Evolutionary conservation across 2,113 vertebrate species (phyloP).

Genomic region (Acrocephalus arundinaceus): DNA sequence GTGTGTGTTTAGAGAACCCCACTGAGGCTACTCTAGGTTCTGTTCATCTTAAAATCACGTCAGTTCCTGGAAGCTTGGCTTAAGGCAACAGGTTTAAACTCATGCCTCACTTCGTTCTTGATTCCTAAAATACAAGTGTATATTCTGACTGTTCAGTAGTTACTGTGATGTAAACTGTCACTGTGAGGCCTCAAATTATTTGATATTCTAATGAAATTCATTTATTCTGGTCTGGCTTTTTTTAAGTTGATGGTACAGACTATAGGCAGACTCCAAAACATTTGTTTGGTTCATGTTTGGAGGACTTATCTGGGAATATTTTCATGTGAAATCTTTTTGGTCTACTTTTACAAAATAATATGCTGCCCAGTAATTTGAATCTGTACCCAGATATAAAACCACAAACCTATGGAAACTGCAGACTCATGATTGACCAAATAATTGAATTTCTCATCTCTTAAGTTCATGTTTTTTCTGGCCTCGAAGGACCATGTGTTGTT

Average conservation of each 20-base stretch:
- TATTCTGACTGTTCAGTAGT: neutral
- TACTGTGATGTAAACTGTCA: neutral
- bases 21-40: neutral
- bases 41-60: neutral
- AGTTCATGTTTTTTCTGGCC: neutral
- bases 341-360: neutral
- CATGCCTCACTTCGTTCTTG: accelerated
- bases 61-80: neutral
- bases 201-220: neutral
- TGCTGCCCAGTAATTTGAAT: neutral
- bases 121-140: neutral
- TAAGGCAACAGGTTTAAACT: neutral
- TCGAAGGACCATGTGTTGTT: accelerated
- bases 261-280: neutral
- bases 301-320: neutral
- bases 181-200: neutral
- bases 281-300: neutral
- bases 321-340: neutral
- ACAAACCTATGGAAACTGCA: neutral
- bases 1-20: neutral
- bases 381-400: neutral
- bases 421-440: neutral
- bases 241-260: neutral
- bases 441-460: neutral
- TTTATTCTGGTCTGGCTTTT: neutral